Evolutionary conservation across 2,797 vertebrate genomes (phyloP), one percentile per base, ranked within the genome.

Genomic region (Vireo griseus): DNA sequence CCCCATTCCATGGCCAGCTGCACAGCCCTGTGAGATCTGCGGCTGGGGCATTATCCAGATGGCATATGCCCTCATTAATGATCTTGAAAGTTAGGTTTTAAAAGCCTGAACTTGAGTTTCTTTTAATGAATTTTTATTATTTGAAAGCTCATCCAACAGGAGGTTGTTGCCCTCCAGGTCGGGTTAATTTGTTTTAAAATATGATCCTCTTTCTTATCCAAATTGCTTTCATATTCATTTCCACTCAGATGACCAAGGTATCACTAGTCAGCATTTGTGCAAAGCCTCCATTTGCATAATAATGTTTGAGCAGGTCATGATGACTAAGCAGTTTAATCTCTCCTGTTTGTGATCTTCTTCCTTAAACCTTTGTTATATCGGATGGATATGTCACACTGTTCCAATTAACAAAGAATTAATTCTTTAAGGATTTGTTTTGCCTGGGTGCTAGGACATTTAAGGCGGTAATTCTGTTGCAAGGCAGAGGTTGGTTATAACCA

Each of bases 251-350:
- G 87, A 58, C 67, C 22, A 42, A 86, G 71, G 87, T 65, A 71
- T 79, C 28, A 17, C 40, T 6, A 13, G 76, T 14, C 1, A 0
- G 57, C 65, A 28, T 89, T 92, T 84, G 44, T 84, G 82, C 58
- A 91, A 92, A 90, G 25, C 45, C 20, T 7, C 3, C 1, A 88
- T 94, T 94, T 96, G 77, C 91, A 88, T 96, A 92, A 91, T 71
- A 67, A 87, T 65, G 19, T 57, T 78, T 77, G 82, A 90, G 72
- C 73, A 78, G 68, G 54, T 77, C 71, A 68, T 40, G 80, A 92
- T 94, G 90, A 95, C 91, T 88, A 88, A 91, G 77, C 90, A 78
- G 44, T 96, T 92, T 94, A 88, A 92, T 94, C 67, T 83, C 69
- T 80, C 51, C 39, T 76, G 29, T 76, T 66, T 74, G 61, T 68